Evolutionary conservation across 1,140 invertebrate species (phyloP), one percentile per base, ranked within the genome.

Genomic region (Drosophila grimshawi): DNA sequence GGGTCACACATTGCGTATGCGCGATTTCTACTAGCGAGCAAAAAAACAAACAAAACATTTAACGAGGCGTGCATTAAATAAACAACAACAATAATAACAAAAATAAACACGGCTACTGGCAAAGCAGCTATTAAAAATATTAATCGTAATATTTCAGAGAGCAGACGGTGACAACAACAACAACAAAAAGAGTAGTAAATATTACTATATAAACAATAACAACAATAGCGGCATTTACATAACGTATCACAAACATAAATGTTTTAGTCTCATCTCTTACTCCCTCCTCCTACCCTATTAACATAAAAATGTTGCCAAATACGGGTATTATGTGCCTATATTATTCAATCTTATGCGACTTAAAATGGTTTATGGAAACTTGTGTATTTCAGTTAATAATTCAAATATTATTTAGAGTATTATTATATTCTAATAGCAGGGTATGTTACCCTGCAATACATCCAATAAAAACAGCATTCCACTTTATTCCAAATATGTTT

Each of bases 31-130:
- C 77, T 78, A 53, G 63, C 43, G 32, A 37, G 69, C 37, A 56
- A 57, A 45, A 30, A 65, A 67, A 39, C 41, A 49, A 72, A 46
- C 64, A 64, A 43, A 86, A 73, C 82, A 88, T 89, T 88, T 88
- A 88, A 88, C 83, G 83, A 88, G 80, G 85, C 83, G 83, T 88
- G 83, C 83, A 86, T 86, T 75, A 80, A 88, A 72, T 41, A 53
- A 79, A 71, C 72, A 80, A 64, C 41, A 68, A 41, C 29, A 72
- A 46, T 59, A 72, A 46, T 59, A 79, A 71, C 72, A 80, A 64
- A 46, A 68, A 43, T 19, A 53, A 70, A 7, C 35, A 2, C 39
- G 69, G 49, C 65, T 80, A 49, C 37, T 68, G 33, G 33, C 70
- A 49, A 64, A 75, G 60, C 69, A 37, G 65, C 63, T 70, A 78